phyloP scores from a whole-genome alignment of 2,888 invertebrate genomes.

The Chaitophorus viminalis region DNA sequence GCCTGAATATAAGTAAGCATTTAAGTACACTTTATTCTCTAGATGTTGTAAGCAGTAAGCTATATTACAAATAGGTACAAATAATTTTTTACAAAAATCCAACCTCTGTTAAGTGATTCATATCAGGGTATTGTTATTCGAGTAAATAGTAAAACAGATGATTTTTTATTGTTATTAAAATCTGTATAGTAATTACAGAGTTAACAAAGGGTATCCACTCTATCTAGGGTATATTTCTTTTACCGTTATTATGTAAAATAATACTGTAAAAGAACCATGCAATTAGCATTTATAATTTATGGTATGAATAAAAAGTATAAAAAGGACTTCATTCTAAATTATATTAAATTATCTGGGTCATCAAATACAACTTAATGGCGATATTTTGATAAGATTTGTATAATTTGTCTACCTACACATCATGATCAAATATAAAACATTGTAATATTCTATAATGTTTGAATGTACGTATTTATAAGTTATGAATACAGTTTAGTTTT shows the following conservation, averaged over 20 bases:
- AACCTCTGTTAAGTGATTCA: neutral
- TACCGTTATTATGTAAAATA: constrained; percentile 22
- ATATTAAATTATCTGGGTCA: too few relatives aligned
- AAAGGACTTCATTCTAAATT: too few relatives aligned
- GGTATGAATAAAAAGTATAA: neutral
- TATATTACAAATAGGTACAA: neutral
- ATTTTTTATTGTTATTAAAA: constrained; percentile 42
- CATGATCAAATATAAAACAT: too few relatives aligned
- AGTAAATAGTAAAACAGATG: constrained; percentile 5
- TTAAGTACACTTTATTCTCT: neutral
- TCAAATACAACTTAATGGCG: too few relatives aligned
- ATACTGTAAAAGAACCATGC: neutral
- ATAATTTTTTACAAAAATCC: neutral
- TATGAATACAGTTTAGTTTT: too few relatives aligned
- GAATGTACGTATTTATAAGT: too few relatives aligned
- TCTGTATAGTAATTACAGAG: neutral
- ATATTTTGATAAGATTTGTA: too few relatives aligned
- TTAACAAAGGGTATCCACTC: constrained; percentile 1
- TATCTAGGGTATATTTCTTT: neutral
- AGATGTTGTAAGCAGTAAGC: neutral
- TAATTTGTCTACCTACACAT: too few relatives aligned
- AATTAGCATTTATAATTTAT: constrained; percentile 42
- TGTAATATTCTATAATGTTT: too few relatives aligned
- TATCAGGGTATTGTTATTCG: neutral
- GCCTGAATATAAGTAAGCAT: too few relatives aligned